Evolutionary conservation across 2,888 invertebrate genomes (phyloP), one percentile per base, ranked within the genome.

Genomic region (Oithona nana): DNA sequence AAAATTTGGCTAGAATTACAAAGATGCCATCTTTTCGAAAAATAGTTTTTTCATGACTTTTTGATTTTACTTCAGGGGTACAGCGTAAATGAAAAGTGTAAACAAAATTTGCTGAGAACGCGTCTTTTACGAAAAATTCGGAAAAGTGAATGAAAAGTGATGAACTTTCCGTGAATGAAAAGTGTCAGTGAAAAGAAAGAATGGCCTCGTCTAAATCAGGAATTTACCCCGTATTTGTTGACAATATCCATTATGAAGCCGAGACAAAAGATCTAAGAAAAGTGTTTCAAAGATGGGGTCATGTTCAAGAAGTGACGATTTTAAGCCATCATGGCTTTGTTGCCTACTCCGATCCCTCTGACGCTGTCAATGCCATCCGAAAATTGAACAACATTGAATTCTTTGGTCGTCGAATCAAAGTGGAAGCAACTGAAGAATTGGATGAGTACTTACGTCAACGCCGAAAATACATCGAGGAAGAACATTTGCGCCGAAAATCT

Each of bases 221-320:
- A n/a, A n/a, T n/a, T 6, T 50, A 28, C 49, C 39, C 28, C 24
- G 59, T 59, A 1, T 59, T 28, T 49, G 59, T 59, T 24, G 59
- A 29, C 26, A 24, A 59, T 20, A 59, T 59, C 28, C 22, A 22
- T 13, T 11, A 24, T 13, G 3, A 29, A 1, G 50, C 29, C n/a
- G 26, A 59, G 26, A 50, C 28, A 1, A 22, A 29, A 22, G 59
- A 59, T 26, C 50, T 59, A 8, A 22, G 59, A n/a, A 24, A 24
- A 1, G 24, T 59, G 6, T 59, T 59, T 20, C 3, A n/a, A 16
- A n/a, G 24, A 4, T 59, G 20, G 48, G 59, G 59, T 24, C 59
- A 22, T 16, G 59, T 59, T 16, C 26, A 26, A 8, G 59, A 59
- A 59, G 59, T 59, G 59, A 59, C 59, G 4, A 59, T 59, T 28